Evolutionary conservation across 2,888 invertebrate genomes (phyloP), one percentile per base, ranked within the genome.

Genomic region (Ceramica pisi): DNA sequence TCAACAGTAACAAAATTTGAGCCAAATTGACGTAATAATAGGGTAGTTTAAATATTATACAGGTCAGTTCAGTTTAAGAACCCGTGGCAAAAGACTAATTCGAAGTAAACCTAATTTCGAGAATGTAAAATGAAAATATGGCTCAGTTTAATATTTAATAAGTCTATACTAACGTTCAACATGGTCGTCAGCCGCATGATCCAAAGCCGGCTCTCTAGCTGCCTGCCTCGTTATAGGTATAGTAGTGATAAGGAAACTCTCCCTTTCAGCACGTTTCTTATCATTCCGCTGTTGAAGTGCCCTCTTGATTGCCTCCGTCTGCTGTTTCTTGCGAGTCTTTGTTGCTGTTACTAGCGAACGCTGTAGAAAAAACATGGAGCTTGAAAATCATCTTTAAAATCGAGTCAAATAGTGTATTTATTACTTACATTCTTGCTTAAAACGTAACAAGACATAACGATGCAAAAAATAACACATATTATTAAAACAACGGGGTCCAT

Each of bases 261-360:
- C 99, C 19, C 99, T 95, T 90, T 99, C 99, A n/a, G 98, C 98
- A 10, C 99, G 96, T 90, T 99, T 98, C 89, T 99, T 98, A 90
- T 99, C 99, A 89, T 99, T 99, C 85, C 99, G 98, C 53, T 99
- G 99, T 90, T 99, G 98, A 23, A 99, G 95, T 1, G 99, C 99
- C 93, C 98, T 97, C 88, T 99, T 98, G 71, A 99, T 99, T 74
- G 99, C 97, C 94, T 99, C 99, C 26, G 99, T 99, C 94, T 99
- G 99, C 92, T 99, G 99, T 92, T 99, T 99, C 91, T 99, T 99
- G 26, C 99, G 97, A 0, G 99, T 99, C 92, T 99, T 99, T 0
- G 99, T 99, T 14, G 99, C 99, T 38, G 99, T 99, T 60, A 99
- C 99, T 87, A 99, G 94, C 9, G 99, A 98, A 80, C 98, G 97